Conservation (phyloP, 1,140 invertebrate species). For the Hydropsyche tenuis region DNA sequence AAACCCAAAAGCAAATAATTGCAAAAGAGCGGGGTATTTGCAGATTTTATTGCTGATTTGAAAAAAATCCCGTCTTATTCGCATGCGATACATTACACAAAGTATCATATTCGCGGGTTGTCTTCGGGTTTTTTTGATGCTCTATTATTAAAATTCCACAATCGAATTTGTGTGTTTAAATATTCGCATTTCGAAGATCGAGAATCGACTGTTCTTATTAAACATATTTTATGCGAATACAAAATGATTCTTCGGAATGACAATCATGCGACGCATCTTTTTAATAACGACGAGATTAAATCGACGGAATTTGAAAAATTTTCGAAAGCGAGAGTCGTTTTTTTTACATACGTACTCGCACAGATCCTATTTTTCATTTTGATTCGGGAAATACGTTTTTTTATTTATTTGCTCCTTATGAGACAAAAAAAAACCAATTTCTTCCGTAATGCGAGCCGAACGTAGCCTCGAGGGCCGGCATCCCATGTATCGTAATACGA, state of each 20-base stretch:
- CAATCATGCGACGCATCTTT: constrained; percentile 1
- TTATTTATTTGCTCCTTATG: background rate
- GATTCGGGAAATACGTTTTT: background rate
- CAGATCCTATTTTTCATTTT: background rate
- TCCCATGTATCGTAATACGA: no score
- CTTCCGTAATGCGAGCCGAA: background rate
- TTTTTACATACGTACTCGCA: background rate
- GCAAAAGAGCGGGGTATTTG: constrained; percentile 8
- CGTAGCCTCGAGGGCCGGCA: no score
- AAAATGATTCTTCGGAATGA: constrained; percentile 5
- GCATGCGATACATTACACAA: no score
- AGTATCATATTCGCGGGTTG: no score
- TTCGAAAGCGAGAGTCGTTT: background rate
- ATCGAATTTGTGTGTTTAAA: no score
- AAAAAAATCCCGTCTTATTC: no score
- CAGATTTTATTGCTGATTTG: constrained; percentile 13
- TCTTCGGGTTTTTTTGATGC: no score
- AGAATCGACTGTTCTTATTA: no score
- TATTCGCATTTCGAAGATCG: no score
- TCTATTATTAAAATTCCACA: no score
- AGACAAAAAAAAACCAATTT: constrained; percentile 1
- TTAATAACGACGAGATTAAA: constrained; percentile 2
- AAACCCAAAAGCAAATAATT: constrained; percentile 35
- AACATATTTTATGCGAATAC: background rate
- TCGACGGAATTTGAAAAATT: constrained; percentile 14